Evolutionary conservation across 2,888 invertebrate species (phyloP).

Genomic region (Psylliodes chrysocephalus): DNA sequence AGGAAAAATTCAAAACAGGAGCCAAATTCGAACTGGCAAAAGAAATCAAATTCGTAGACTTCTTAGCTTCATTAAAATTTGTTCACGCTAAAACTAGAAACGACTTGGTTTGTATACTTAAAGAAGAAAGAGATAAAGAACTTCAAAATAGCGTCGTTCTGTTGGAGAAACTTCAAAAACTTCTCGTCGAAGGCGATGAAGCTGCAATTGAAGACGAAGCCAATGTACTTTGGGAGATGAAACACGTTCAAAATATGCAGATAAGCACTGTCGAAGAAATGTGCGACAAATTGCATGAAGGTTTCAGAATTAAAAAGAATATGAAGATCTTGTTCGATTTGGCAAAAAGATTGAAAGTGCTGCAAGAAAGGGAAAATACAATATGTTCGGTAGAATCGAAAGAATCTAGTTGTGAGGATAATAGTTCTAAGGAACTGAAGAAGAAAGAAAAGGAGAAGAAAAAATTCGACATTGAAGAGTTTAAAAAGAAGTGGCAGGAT

Average conservation of each 20-base stretch:
- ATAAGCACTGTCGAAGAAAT: constrained; percentile 61
- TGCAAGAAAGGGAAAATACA: constrained; percentile 46
- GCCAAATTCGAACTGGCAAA: constrained; percentile 65
- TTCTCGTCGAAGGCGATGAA: constrained; percentile 65
- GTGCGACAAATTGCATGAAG: constrained; percentile 49
- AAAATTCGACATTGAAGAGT: constrained; percentile 43
- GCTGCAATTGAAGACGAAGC: constrained; percentile 59
- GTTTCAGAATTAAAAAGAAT: constrained; percentile 59
- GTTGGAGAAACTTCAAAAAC: constrained; percentile 62
- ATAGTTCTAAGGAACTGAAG: constrained; percentile 27
- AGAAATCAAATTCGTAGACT: constrained; percentile 67
- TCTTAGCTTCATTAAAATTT: constrained; percentile 65
- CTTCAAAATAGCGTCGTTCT: constrained; percentile 53
- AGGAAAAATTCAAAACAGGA: constrained; percentile 62
- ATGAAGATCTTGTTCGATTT: constrained; percentile 62
- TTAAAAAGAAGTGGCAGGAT: constrained; percentile 45
- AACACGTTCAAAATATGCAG: constrained; percentile 60
- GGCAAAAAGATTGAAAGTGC: constrained; percentile 53
- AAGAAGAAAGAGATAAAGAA: constrained; percentile 64
- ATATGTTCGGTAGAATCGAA: constrained; percentile 18
- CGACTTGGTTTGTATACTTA: constrained; percentile 67
- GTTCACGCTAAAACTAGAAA: constrained; percentile 69
- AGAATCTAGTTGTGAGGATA: constrained; percentile 12
- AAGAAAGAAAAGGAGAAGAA: constrained; percentile 40
- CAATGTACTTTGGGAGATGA: constrained; percentile 62